These are phyloP conservation scores for Dinoponera quadriceps DNA, from an alignment of 1,140 invertebrate species.

Conservation along the genomic window DNA sequence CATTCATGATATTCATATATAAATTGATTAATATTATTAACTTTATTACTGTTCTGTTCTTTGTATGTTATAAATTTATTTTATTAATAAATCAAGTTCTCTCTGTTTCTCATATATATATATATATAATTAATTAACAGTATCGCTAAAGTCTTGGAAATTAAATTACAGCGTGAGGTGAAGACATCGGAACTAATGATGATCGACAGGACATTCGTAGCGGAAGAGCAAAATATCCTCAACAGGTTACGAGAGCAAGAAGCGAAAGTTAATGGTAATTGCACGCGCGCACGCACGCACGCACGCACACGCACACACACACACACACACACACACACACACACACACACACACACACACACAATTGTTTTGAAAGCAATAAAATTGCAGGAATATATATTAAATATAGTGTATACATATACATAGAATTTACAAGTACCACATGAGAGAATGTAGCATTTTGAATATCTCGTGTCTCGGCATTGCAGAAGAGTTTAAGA, in stretches of 20 bases:
- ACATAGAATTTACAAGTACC: constrained; percentile 8
- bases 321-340: too few relatives aligned
- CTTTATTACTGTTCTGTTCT: not conserved
- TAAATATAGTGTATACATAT: not conserved
- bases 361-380: constrained; percentile 35
- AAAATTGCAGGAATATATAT: not conserved
- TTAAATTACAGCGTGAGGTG: constrained; percentile 87
- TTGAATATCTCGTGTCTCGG: not conserved
- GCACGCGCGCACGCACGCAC: too few relatives aligned
- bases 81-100: constrained; percentile 16
- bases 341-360: not conserved
- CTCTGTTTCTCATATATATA: not conserved
- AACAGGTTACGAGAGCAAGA: constrained; percentile 86
- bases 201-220: constrained; percentile 90
- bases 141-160: constrained; percentile 33
- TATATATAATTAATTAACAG: not conserved
- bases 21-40: not conserved
- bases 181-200: constrained; percentile 91
- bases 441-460: not conserved
- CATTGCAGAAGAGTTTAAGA: constrained; percentile 81
- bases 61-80: constrained; percentile 42
- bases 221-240: constrained; percentile 88
- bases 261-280: constrained; percentile 81
- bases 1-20: too few relatives aligned
- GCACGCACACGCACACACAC: too few relatives aligned